Evolutionary conservation across 2,888 invertebrate genomes (phyloP).

Genomic region (Clostera curtula): DNA sequence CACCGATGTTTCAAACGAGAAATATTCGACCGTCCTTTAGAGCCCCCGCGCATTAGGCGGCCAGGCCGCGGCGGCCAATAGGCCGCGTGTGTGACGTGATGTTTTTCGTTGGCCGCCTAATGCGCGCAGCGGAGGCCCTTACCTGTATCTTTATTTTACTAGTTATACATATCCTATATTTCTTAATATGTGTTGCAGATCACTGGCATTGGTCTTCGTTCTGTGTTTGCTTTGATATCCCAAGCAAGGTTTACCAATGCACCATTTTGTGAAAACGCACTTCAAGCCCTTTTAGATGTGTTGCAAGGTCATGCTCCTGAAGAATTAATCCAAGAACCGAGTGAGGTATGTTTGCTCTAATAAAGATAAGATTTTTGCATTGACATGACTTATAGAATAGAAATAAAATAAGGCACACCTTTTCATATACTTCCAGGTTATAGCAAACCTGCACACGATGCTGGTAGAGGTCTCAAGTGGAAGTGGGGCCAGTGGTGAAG

Average conservation of each 20-base stretch:
- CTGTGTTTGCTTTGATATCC: conserved; percentile 93
- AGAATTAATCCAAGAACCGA: conserved; percentile 87
- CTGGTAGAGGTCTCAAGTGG: conserved; percentile 88
- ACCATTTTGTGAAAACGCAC: conserved; percentile 89
- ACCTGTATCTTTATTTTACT: too few species aligned
- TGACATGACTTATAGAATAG: conserved; percentile 1
- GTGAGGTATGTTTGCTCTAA: conserved; percentile 68
- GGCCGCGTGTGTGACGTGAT: too few species aligned
- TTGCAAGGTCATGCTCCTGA: conserved; percentile 93
- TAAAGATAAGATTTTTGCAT: not conserved
- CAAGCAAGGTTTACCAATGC: conserved; percentile 90
- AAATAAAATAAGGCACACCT: not conserved
- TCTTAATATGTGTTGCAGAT: conserved; percentile 76
- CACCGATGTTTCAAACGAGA: too few species aligned
- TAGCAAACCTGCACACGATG: conserved; percentile 88
- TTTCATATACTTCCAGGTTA: conserved; percentile 60
- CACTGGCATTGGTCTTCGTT: conserved; percentile 87
- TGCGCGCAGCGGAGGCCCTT: too few species aligned
- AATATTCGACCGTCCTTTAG: too few species aligned
- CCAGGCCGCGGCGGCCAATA: too few species aligned
- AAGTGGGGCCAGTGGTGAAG: conserved; percentile 38
- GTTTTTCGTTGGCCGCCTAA: too few species aligned
- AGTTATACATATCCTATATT: too few species aligned
- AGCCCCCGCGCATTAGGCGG: too few species aligned
- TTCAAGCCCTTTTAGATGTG: conserved; percentile 91